phyloP scores from a whole-genome alignment of 2,113 vertebrate genomes.

The Pelecanus crispus region DNA sequence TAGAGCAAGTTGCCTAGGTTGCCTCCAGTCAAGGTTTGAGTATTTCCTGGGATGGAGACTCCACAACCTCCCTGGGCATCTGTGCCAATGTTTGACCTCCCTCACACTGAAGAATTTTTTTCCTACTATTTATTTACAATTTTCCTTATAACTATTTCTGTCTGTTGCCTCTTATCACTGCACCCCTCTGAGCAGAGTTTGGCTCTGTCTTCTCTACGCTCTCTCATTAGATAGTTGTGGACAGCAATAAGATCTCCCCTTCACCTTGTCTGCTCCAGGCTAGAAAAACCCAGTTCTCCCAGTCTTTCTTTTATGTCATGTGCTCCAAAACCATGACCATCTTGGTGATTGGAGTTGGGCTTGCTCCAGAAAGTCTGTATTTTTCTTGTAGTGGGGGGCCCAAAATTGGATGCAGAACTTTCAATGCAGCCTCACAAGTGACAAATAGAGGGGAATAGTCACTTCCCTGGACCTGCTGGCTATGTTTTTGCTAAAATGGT shows the following conservation, averaged over 20 bases:
- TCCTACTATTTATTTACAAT: not conserved
- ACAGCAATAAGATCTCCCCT: not conserved
- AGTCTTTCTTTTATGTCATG: not conserved
- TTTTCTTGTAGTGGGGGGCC: not conserved
- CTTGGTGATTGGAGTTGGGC: not conserved
- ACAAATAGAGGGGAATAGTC: not conserved
- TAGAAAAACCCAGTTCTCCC: not conserved
- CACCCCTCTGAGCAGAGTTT: not conserved
- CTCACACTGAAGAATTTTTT: not conserved
- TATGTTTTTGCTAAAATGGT: not conserved
- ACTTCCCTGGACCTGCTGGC: not conserved
- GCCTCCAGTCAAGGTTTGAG: not conserved
- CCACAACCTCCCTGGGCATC: not conserved
- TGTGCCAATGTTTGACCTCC: not conserved
- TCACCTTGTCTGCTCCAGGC: not conserved
- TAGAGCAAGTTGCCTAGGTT: not conserved
- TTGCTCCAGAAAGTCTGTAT: not conserved
- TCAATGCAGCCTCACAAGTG: not conserved
- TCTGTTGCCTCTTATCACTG: not conserved
- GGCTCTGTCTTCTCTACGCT: not conserved
- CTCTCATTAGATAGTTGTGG: not conserved
- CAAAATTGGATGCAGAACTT: not conserved
- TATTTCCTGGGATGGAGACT: not conserved
- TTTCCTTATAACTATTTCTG: not conserved
- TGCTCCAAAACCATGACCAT: not conserved